Conservation (phyloP, 2,797 vertebrate species). For the Enteromius trimaculatus region DNA sequence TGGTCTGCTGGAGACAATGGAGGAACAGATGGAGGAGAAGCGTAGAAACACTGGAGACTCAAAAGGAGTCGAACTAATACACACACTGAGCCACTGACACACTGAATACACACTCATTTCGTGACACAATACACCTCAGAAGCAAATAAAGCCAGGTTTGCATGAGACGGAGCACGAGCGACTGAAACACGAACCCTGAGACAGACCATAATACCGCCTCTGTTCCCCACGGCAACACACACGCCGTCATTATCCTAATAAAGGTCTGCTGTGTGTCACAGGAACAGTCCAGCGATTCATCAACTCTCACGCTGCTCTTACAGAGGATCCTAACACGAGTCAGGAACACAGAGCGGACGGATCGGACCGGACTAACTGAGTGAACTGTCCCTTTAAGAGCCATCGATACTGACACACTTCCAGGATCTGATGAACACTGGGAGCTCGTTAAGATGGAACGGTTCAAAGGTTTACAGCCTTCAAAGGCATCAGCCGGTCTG, state of each 20-base stretch:
- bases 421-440: not conserved
- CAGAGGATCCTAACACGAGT: too few relatives aligned
- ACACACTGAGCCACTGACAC: not conserved
- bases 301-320: too few relatives aligned
- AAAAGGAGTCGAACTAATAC: not conserved
- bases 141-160: not conserved
- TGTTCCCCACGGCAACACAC: constrained; percentile 47
- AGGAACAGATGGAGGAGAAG: not conserved
- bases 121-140: not conserved
- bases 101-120: rapidly evolving
- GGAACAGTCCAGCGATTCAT: not conserved
- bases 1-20: not conserved
- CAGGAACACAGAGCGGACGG: too few relatives aligned
- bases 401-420: not conserved
- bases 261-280: not conserved
- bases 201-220: constrained; percentile 47
- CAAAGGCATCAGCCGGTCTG: not conserved
- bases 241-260: not conserved
- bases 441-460: not conserved
- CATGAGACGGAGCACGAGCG: not conserved
- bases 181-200: not conserved
- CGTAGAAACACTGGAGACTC: too few relatives aligned
- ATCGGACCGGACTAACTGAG: not conserved
- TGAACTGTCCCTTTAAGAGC: not conserved
- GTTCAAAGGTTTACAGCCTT: not conserved